Evolutionary conservation across 2,797 vertebrate species (phyloP).

Genomic region (Tachyglossus aculeatus): DNA sequence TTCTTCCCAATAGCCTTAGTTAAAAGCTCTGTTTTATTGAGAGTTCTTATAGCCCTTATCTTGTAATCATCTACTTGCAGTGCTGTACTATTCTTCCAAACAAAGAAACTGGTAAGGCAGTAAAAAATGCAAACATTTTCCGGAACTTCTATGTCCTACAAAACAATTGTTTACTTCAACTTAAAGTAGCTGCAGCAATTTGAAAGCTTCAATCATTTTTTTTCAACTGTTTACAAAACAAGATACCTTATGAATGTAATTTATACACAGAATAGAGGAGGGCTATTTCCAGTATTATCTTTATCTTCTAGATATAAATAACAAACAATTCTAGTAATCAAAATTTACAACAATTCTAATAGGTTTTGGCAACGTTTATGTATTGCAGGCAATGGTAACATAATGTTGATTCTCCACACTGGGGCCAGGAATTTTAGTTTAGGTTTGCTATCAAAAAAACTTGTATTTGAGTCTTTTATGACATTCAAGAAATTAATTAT

Average conservation of each 20-base stretch:
- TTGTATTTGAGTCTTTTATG: slow-evolving; percentile 60
- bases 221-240: slow-evolving; percentile 49
- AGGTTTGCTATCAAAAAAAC: neutral
- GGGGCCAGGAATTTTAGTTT: slow-evolving; percentile 40
- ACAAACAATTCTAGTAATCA: slow-evolving; percentile 70
- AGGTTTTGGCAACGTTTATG: slow-evolving; percentile 71
- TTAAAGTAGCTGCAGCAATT: slow-evolving; percentile 11
- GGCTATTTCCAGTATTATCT: slow-evolving; percentile 68
- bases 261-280: slow-evolving; percentile 59
- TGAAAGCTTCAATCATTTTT: slow-evolving; percentile 39
- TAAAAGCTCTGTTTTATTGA: too few relatives aligned
- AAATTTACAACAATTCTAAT: slow-evolving; percentile 73
- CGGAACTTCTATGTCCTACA: neutral
- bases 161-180: slow-evolving; percentile 17
- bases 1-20: too few relatives aligned
- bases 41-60: too few relatives aligned
- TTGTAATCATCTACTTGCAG: too few relatives aligned
- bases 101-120: neutral
- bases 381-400: slow-evolving; percentile 53
- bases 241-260: slow-evolving; percentile 63
- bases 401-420: slow-evolving; percentile 57
- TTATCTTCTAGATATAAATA: slow-evolving; percentile 71
- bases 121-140: neutral
- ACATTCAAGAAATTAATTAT: slow-evolving; percentile 64
- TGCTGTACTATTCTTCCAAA: neutral